Conservation (phyloP, 2,113 vertebrate genomes). For the Anser brachyrhynchus region DNA sequence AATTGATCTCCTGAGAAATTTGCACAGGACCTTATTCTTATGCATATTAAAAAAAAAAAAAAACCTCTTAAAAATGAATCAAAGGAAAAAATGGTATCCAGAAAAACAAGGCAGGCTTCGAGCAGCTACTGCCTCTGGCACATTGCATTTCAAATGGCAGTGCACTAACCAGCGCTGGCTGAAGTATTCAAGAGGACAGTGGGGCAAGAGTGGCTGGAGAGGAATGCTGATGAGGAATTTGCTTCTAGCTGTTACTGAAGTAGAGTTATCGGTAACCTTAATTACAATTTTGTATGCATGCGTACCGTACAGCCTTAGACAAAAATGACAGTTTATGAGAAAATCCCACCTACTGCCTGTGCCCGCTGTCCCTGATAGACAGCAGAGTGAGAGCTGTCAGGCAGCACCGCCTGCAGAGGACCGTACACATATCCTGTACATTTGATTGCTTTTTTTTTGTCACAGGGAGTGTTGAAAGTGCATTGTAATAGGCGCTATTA, state of each 20-base stretch:
- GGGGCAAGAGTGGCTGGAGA: neutral
- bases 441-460: neutral
- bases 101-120: constrained; percentile 29
- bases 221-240: constrained; percentile 2
- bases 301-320: neutral
- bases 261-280: neutral
- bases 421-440: rapidly evolving
- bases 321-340: neutral
- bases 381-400: neutral
- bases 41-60: neutral
- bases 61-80: constrained; percentile 54
- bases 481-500: neutral
- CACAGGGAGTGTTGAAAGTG: neutral
- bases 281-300: neutral
- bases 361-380: neutral
- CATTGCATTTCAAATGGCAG: neutral
- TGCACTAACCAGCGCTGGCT: neutral
- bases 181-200: neutral
- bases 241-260: neutral
- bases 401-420: neutral
- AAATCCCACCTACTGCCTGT: neutral
- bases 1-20: constrained; percentile 75
- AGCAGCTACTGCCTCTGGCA: constrained; percentile 46
- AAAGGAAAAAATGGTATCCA: constrained; percentile 55
- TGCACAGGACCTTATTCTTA: constrained; percentile 57